Evolutionary conservation across 2,797 vertebrate genomes (phyloP).

Genomic region (Scyliorhinus canicula): DNA sequence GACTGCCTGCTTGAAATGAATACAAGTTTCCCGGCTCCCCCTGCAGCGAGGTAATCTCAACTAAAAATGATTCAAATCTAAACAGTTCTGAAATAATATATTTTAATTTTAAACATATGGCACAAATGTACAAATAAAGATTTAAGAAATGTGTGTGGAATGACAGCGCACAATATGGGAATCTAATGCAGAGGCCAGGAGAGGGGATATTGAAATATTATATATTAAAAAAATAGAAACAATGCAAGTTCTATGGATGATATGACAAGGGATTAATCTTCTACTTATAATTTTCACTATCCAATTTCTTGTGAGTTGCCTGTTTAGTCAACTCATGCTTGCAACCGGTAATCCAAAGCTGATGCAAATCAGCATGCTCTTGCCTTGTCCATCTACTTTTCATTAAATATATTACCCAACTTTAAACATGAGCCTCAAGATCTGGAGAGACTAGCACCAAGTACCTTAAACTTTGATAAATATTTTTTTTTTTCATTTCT

Average conservation of each 20-base stretch:
- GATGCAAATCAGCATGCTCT: not conserved
- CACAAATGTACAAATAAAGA: not conserved
- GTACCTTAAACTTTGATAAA: not conserved
- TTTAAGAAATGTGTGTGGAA: not conserved
- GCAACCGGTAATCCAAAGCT: not conserved
- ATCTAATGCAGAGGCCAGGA: not conserved
- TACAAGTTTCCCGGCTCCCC: not conserved
- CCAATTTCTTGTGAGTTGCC: not conserved
- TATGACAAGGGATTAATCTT: not conserved
- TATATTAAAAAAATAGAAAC: not conserved
- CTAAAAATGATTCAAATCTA: slow-evolving; percentile 9
- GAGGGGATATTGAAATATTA: not conserved
- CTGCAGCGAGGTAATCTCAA: not conserved
- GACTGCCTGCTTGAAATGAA: not conserved
- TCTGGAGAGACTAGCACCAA: not conserved
- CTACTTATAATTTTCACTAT: not conserved
- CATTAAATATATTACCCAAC: not conserved
- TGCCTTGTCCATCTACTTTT: not conserved
- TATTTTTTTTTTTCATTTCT: not conserved
- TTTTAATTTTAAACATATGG: slow-evolving; percentile 21
- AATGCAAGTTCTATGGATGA: not conserved
- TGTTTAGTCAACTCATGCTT: too few relatives aligned
- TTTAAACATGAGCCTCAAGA: not conserved
- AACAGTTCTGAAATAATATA: slow-evolving; percentile 15
- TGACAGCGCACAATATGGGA: not conserved